These are phyloP conservation scores for Apogon hyalosoma DNA, from an alignment of 2,797 vertebrate species.

Conservation along the genomic window DNA sequence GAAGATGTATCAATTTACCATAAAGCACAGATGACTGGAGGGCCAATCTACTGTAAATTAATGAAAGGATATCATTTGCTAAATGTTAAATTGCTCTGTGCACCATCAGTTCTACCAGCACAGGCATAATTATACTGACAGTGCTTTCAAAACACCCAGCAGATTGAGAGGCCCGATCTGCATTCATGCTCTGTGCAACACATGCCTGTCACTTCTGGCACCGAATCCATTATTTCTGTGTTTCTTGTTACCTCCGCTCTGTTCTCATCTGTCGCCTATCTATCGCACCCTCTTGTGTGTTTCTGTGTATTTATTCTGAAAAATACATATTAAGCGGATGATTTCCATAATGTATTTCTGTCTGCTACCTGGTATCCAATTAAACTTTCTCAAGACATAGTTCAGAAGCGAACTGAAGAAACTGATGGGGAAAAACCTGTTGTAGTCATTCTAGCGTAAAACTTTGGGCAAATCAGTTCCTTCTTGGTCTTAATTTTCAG, in stretches of 20 bases:
- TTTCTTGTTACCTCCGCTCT: slow-evolving; percentile 54
- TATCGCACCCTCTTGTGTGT: slow-evolving; percentile 28
- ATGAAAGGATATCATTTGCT: slow-evolving; percentile 62
- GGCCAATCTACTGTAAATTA: slow-evolving; percentile 55
- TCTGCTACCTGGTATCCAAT: slow-evolving; percentile 56
- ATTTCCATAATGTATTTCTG: slow-evolving; percentile 58
- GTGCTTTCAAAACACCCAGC: slow-evolving; percentile 64
- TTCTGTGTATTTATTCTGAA: slow-evolving; percentile 56
- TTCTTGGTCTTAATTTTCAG: slow-evolving; percentile 38
- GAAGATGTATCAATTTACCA: slow-evolving; percentile 36
- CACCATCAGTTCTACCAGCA: slow-evolving; percentile 54
- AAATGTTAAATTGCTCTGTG: slow-evolving; percentile 67
- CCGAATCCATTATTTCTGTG: slow-evolving; percentile 66
- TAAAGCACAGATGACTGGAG: slow-evolving; percentile 29
- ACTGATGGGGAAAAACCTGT: slow-evolving; percentile 46
- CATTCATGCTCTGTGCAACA: slow-evolving; percentile 66
- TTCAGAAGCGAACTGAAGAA: slow-evolving; percentile 44
- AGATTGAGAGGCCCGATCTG: slow-evolving; percentile 68
- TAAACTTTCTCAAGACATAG: slow-evolving; percentile 44
- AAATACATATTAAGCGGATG: slow-evolving; percentile 50
- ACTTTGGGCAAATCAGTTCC: slow-evolving; percentile 20
- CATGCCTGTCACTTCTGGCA: slow-evolving; percentile 68
- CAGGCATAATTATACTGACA: slow-evolving; percentile 65
- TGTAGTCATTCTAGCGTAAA: slow-evolving; percentile 37
- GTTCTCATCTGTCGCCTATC: slow-evolving; percentile 31